Evolutionary conservation across 2,113 vertebrate species (phyloP).

Genomic region (Melanocharis versteri): DNA sequence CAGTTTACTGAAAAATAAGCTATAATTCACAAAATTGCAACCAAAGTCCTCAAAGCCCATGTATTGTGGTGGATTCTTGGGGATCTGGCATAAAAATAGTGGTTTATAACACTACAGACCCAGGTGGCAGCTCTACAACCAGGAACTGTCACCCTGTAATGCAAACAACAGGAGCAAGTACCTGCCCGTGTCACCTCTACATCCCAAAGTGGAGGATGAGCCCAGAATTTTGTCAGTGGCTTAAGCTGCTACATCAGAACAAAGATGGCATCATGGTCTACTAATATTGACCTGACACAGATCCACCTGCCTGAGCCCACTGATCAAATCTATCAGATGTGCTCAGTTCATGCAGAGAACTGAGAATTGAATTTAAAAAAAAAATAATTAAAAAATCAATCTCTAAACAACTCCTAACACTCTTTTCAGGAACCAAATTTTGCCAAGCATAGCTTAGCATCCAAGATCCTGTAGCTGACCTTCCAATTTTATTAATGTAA

Average conservation of each 20-base stretch:
- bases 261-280: neutral
- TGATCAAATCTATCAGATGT: neutral
- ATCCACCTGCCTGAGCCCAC: neutral
- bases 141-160: neutral
- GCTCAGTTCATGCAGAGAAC: neutral
- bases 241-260: neutral
- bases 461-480: neutral
- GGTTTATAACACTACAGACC: neutral
- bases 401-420: neutral
- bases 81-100: neutral
- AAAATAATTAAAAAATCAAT: neutral
- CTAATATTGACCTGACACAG: neutral
- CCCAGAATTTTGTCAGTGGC: neutral
- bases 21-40: neutral
- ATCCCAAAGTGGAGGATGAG: neutral
- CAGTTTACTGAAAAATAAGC: neutral
- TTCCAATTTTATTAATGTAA: neutral
- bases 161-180: neutral
- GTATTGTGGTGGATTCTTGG: neutral
- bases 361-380: rapidly evolving
- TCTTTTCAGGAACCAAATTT: neutral
- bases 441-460: neutral
- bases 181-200: neutral
- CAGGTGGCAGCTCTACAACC: neutral
- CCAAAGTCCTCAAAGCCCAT: neutral